A percentile compares a stretch with the other conserved stretches of the same genome.
Conservation (phyloP, 1,140 invertebrate species). For the Drosophila ironensis region DNA sequence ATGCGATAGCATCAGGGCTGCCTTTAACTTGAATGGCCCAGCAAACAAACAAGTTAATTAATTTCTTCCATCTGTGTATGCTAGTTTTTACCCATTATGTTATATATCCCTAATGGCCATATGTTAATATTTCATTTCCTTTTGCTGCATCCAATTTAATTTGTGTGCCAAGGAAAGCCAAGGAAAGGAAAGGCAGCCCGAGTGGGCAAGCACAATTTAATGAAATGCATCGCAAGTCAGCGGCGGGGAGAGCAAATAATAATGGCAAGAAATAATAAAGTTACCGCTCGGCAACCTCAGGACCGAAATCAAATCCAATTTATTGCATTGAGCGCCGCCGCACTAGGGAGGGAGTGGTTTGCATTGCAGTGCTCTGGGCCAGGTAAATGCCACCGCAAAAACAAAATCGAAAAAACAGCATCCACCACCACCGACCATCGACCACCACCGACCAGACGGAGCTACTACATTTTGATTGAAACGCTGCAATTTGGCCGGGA, state of each 20-base stretch:
- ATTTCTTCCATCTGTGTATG: background rate
- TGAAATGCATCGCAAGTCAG: conserved; percentile 51
- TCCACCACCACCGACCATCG: too few species aligned
- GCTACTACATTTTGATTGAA: conserved; percentile 71
- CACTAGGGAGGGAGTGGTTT: background rate
- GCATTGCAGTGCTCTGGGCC: conserved; percentile 68
- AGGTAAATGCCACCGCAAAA: conserved; percentile 60
- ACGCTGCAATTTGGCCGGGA: conserved; percentile 44
- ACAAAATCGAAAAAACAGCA: conserved; percentile 32
- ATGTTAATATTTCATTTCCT: too few species aligned
- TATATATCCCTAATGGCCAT: too few species aligned
- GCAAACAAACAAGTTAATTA: background rate
- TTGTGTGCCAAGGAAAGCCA: background rate
- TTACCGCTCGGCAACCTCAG: conserved; percentile 16
- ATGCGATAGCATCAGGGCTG: conserved; percentile 1
- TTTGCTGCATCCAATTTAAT: too few species aligned
- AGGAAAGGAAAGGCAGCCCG: background rate
- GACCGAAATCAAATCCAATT: conserved; percentile 66
- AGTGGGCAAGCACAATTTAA: conserved; percentile 41
- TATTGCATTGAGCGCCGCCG: conserved; percentile 68
- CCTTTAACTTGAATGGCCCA: too few species aligned
- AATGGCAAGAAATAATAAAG: conserved; percentile 32
- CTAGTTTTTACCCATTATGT: background rate
- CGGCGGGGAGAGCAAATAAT: conserved; percentile 41
- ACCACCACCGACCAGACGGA: conserved; percentile 38